These are phyloP conservation scores for Morpho deidamia DNA, from an alignment of 2,888 invertebrate species.

Conservation along the genomic window DNA sequence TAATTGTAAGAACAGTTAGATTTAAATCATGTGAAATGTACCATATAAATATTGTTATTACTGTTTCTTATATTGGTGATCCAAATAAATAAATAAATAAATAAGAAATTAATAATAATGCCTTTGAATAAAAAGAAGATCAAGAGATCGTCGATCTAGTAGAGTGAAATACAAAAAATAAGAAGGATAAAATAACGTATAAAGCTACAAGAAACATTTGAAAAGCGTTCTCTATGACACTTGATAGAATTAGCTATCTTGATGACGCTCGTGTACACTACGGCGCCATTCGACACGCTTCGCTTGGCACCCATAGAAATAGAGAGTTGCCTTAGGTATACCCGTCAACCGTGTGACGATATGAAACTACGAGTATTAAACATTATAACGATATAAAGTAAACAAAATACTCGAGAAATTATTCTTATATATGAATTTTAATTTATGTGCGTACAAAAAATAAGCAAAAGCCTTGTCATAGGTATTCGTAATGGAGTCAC, in stretches of 20 bases:
- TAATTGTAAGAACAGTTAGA: too few species aligned
- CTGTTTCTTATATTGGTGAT: too few species aligned
- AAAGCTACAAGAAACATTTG: background rate
- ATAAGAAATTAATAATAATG: too few species aligned
- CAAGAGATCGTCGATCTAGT: too few species aligned
- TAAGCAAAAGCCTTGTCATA: too few species aligned
- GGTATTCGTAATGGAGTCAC: too few species aligned
- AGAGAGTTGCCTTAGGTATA: conserved; percentile 4
- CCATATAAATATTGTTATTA: too few species aligned
- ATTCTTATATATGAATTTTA: background rate
- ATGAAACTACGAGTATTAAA: background rate
- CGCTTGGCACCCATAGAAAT: conserved; percentile 11
- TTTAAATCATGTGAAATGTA: too few species aligned
- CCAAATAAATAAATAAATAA: too few species aligned
- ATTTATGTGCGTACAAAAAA: too few species aligned
- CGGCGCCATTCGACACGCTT: conserved; percentile 3
- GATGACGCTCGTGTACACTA: background rate
- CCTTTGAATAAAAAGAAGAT: too few species aligned
- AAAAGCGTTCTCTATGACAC: background rate
- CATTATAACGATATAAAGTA: background rate
- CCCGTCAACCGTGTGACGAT: background rate
- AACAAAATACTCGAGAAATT: background rate
- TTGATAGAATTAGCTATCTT: conserved; percentile 1
- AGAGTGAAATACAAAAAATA: background rate
- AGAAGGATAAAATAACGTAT: background rate